These are phyloP conservation scores for Clitarchus hookeri DNA, from an alignment of 2,888 invertebrate species.

Conservation along the genomic window DNA sequence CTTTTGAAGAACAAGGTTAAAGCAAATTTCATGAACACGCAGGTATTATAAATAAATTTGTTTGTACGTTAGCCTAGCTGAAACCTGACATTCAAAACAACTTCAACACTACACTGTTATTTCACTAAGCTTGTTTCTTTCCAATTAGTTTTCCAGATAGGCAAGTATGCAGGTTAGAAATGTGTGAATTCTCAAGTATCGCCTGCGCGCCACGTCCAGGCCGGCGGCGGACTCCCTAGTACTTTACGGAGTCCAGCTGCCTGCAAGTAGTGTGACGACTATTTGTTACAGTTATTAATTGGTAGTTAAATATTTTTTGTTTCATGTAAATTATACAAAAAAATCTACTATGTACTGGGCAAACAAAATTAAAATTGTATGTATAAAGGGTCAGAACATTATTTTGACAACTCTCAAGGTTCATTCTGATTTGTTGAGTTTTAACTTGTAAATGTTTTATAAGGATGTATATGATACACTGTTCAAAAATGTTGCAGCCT, in stretches of 20 bases:
- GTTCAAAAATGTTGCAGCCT: not conserved
- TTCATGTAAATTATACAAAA: not conserved
- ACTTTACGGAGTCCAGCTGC: no score
- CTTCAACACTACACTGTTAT: not conserved
- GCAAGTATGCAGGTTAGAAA: not conserved
- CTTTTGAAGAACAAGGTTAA: no score
- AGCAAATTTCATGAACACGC: no score
- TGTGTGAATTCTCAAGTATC: not conserved
- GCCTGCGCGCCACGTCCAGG: no score
- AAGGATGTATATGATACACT: not conserved
- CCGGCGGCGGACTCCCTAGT: no score
- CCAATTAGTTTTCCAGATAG: not conserved
- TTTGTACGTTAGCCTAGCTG: not conserved
- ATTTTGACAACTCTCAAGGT: not conserved
- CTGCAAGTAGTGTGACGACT: no score
- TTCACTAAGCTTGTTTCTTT: not conserved
- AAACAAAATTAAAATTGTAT: not conserved
- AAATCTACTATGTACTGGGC: not conserved
- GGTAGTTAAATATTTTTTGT: not conserved
- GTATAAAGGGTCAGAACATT: not conserved
- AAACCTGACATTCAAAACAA: not conserved
- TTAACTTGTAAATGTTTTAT: not conserved
- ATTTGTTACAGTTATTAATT: not conserved
- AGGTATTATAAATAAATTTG: not conserved
- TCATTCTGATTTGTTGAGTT: not conserved